Base-by-base conservation (phyloP, 2,888 invertebrate genomes). In the Argyresthia goedartella region DNA sequence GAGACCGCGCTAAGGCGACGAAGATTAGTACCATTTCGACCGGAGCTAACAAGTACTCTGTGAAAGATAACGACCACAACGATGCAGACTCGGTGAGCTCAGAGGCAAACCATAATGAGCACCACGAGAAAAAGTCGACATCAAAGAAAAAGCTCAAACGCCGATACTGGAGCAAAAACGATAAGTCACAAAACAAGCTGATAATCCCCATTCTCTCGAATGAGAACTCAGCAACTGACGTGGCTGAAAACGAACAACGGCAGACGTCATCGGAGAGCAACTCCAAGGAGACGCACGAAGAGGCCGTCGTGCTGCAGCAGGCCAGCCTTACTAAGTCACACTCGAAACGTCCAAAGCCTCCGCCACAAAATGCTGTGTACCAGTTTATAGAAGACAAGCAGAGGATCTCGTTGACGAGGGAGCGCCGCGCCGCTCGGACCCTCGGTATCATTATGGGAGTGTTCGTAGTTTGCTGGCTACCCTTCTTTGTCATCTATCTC, bases 401-500 rank as follows among this genome's bases (percentile, higher is more conserved):
- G 73, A 89, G 94, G 58, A 95, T 98, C 62, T 98, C 97, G 0
- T 77, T 98, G 56, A 96, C 97, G 1, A 94, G 98, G 67, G 99
- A 99, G 72, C 88, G 98, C 52, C 90, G 97, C 43, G 98, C 98
- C 0, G 98, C 98, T 0, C 88, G 98, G 51, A 98, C 98, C 0
- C 89, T 99, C 2, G 98, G 97, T 16, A 97, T 99, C 53, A 98
- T 99, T 54, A 98, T 98, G 93, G 98, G 98, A 6, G 97, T 97
- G 0, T 99, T 99, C 73, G 96, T 98, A 49, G 92, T 98, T 9
- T 98, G 98, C 76, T 99, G 98, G 99, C 88, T 98, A 55, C 99
- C 99, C 4, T 99, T 99, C 86, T 99, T 98, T 78, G 90, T 97
- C 41, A 94, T 97, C 91, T 98, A 98, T 76, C 92, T 98, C 48